Percentiles rank a stretch among this genome's conserved stretches.
These are phyloP conservation scores for Chrysaora quinquecirrha DNA, from an alignment of 30 jellyfish, hydroid and myxozoan genomes.

Conservation along the genomic window DNA sequence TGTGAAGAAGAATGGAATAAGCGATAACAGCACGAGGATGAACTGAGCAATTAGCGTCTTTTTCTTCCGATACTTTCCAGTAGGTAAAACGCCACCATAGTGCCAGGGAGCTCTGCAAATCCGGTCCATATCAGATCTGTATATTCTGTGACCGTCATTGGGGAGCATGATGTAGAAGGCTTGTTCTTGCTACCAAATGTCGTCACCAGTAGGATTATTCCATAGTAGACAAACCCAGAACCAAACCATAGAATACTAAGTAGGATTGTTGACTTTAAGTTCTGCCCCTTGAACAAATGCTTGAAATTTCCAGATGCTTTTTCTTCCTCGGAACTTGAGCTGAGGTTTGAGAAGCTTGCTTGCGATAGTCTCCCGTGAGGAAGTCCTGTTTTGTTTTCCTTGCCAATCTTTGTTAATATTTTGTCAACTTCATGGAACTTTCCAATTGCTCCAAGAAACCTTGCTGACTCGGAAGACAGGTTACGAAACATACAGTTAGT, in stretches of 20 bases:
- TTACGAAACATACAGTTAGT: slow-evolving; percentile 27
- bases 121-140: slow-evolving; percentile 62
- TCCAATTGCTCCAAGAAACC: slow-evolving; percentile 66
- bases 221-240: slow-evolving; percentile 62
- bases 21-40: slow-evolving; percentile 21
- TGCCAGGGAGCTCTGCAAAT: slow-evolving; percentile 76
- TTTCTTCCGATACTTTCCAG: slow-evolving; percentile 59
- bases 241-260: slow-evolving; percentile 50
- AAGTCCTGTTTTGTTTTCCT: slow-evolving; percentile 61
- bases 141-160: slow-evolving; percentile 28
- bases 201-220: slow-evolving; percentile 57
- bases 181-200: slow-evolving; percentile 11
- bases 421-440: slow-evolving; percentile 43
- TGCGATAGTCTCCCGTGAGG: slow-evolving; percentile 46
- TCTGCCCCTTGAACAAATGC: slow-evolving; percentile 13
- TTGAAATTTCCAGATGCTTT: slow-evolving; percentile 7
- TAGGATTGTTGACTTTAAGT: slow-evolving; percentile 27
- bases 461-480: slow-evolving; percentile 63
- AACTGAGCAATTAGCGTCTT: slow-evolving; percentile 33
- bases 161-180: slow-evolving; percentile 9
- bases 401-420: slow-evolving; percentile 46
- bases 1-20: slow-evolving; percentile 52
- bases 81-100: slow-evolving; percentile 45
- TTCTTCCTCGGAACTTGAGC: slow-evolving; percentile 7
- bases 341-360: background rate